Base-by-base conservation (phyloP, 2,797 vertebrate species). In the Ibycter americanus region DNA sequence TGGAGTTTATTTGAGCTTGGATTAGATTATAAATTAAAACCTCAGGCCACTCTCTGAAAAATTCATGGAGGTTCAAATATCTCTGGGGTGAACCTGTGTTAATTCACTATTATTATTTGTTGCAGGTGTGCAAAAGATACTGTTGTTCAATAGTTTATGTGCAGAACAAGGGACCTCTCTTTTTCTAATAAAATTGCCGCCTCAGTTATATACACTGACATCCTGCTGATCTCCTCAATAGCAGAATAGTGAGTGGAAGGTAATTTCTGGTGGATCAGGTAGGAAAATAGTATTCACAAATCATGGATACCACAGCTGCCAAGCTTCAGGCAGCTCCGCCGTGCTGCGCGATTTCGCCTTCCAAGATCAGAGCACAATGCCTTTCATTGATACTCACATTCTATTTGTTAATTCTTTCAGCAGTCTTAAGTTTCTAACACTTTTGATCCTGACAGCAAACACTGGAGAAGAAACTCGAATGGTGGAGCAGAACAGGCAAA, bases 11-110 rank as follows among this genome's bases (percentile, higher is more conserved):
- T 70, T 68, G 31, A 71, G 66, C 27, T 87, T 31, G 73, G 87
- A 66, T 79, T 70, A 89, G 87, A 72, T 82, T 93, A 89, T 7
- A 95, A 95, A 96, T 96, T 59, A 89, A 90, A 96, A 84, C 88
- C 80, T 90, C 11, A 5, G 85, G 88, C 94, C 78, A 70, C 58
- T 62, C 54, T 72, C 70, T 79, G 88, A 89, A 88, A 88, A 90
- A 82, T 49, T 87, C 19, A 25, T 7, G 31, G 56, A 76, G 40
- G 42, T 76, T 84, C 66, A 54, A 9, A 36, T 42, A 55, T 72
- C 32, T 76, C 67, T 25, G 47, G 61, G 31, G 34, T 19, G 65
- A 83, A 34, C 20, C 51, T 12, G 29, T 13, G 73, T n/a, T 76
- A 31, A 56, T 68, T 73, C 23, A 36, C 25, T 66, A 11, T 23